Conservation (phyloP, 92 coral and sea anemone genomes). For the Siderastrea siderea region DNA sequence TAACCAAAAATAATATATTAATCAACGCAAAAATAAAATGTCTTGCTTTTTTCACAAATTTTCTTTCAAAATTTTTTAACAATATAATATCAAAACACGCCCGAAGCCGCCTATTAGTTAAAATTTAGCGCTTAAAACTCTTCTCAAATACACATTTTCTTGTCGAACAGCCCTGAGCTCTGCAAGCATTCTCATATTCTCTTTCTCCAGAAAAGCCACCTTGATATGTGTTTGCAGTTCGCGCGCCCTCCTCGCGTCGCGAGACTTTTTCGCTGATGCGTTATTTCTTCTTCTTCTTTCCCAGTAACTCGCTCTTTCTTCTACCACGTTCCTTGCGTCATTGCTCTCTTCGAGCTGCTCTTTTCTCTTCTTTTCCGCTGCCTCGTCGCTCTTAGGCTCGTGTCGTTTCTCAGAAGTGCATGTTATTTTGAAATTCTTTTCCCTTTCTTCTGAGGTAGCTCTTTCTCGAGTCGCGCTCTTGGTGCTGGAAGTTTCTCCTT, state of each 20-base stretch:
- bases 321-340: neutral
- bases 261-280: slow-evolving; percentile 67
- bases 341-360: neutral
- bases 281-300: slow-evolving; percentile 63
- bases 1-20: too few species aligned
- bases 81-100: too few species aligned
- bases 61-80: too few species aligned
- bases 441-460: neutral
- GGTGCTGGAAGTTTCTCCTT: neutral
- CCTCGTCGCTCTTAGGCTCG: neutral
- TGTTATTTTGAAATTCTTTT: neutral
- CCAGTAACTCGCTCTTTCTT: slow-evolving; percentile 23
- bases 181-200: slow-evolving; percentile 52
- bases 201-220: slow-evolving; percentile 59
- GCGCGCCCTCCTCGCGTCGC: slow-evolving; percentile 58
- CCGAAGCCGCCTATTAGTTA: neutral
- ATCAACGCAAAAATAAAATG: too few species aligned
- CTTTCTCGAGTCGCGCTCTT: neutral
- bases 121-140: neutral
- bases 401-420: neutral
- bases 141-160: slow-evolving; percentile 32
- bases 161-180: slow-evolving; percentile 26
- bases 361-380: neutral
- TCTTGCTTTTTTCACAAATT: too few species aligned
- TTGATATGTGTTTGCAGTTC: slow-evolving; percentile 48